Conservation (phyloP, 2,888 invertebrate genomes). For the Craniophora ligustri region DNA sequence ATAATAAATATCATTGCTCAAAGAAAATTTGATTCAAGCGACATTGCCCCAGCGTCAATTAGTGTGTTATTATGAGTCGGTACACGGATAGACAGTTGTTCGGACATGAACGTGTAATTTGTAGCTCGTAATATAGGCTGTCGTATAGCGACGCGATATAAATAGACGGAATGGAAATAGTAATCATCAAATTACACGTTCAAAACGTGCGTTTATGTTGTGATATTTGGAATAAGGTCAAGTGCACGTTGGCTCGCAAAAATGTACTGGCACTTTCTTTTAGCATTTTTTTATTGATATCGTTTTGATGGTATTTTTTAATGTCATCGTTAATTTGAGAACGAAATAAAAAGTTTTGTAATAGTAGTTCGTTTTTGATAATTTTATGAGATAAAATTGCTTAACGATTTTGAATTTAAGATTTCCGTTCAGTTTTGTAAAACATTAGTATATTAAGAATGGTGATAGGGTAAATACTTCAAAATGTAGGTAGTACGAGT, state of each 20-base stretch:
- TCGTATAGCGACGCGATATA: slow-evolving; percentile 56
- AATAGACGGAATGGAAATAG: slow-evolving; percentile 70
- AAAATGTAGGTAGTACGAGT: no score
- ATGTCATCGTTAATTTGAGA: neutral
- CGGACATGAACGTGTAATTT: slow-evolving; percentile 69
- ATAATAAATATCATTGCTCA: slow-evolving; percentile 46
- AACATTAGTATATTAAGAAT: no score
- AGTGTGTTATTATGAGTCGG: slow-evolving; percentile 69
- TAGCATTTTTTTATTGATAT: neutral
- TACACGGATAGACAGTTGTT: slow-evolving; percentile 69
- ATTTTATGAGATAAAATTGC: no score
- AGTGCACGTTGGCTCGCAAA: slow-evolving; percentile 16
- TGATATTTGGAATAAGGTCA: slow-evolving; percentile 39
- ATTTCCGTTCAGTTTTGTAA: no score
- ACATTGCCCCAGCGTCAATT: slow-evolving; percentile 60
- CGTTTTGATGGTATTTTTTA: neutral
- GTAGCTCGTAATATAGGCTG: slow-evolving; percentile 57
- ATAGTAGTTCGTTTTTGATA: no score
- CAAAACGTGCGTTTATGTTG: slow-evolving; percentile 61
- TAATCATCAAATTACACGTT: slow-evolving; percentile 75
- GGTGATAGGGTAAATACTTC: no score
- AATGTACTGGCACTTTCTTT: neutral
- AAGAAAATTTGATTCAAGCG: slow-evolving; percentile 45
- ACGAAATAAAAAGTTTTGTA: neutral
- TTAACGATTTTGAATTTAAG: no score